A percentile compares a stretch with the other conserved stretches of the same genome.
These are phyloP conservation scores for Sebastes umbrosus DNA, from an alignment of 2,797 vertebrate genomes.

Conservation along the genomic window DNA sequence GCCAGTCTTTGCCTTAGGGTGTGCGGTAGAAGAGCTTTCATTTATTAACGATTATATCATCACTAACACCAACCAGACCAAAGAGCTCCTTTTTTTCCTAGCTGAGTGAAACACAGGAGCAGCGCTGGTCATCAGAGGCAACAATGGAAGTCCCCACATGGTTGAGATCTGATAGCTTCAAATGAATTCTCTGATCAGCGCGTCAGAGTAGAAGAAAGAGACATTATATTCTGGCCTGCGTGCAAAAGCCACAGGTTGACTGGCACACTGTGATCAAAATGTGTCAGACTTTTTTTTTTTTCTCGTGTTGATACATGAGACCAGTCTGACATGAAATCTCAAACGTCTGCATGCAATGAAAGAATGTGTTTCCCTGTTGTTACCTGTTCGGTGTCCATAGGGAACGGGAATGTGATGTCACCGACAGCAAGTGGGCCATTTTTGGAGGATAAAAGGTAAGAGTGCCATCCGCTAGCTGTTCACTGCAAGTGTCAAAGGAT, in stretches of 20 bases:
- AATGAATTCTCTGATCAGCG: constrained; percentile 43
- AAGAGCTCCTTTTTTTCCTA: constrained; percentile 53
- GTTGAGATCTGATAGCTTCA: constrained; percentile 31
- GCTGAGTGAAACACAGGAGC: constrained; percentile 53
- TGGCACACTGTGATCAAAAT: not conserved
- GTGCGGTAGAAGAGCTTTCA: constrained; percentile 69
- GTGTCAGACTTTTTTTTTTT: not conserved
- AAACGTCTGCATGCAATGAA: not conserved
- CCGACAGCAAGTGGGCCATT: too few species aligned
- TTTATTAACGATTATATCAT: constrained; percentile 67
- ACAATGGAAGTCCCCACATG: constrained; percentile 20
- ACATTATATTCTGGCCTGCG: not conserved
- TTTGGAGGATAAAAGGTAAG: too few species aligned
- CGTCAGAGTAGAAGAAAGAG: constrained; percentile 5
- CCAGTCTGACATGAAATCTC: constrained; percentile 3
- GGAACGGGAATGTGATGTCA: too few species aligned
- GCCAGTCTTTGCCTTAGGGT: constrained; percentile 58
- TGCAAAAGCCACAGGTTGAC: constrained; percentile 3
- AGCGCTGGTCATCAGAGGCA: constrained; percentile 37
- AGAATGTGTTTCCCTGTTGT: not conserved
- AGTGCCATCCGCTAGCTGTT: too few species aligned
- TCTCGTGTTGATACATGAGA: not conserved
- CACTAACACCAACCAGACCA: constrained; percentile 71
- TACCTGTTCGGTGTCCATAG: not conserved
- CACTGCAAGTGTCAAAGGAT: too few species aligned